A percentile compares a stretch with the other conserved stretches of the same genome.
Evolutionary conservation across 2,113 vertebrate species (phyloP).

Genomic region (Callipepla californica): DNA sequence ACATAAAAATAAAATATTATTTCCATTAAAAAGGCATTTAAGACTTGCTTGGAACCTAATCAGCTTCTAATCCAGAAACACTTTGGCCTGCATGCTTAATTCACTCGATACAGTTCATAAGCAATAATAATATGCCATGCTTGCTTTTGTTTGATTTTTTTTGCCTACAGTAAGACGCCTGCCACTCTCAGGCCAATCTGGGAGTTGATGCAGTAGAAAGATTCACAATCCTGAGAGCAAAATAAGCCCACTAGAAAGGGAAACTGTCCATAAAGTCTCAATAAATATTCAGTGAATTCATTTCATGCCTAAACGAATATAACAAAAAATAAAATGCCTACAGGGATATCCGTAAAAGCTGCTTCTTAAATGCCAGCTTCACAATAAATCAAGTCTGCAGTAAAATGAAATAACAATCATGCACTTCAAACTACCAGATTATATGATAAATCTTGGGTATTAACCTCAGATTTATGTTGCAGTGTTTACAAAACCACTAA

Average conservation of each 20-base stretch:
- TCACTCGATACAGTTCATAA: conserved; percentile 17
- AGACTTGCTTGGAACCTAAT: neutral
- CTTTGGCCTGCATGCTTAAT: neutral
- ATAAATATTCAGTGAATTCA: conserved; percentile 75
- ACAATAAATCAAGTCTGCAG: conserved; percentile 46
- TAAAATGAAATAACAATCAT: conserved; percentile 58
- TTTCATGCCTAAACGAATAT: conserved; percentile 66
- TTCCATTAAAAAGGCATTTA: conserved; percentile 33
- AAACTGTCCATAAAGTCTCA: conserved; percentile 70
- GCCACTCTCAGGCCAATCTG: conserved; percentile 23
- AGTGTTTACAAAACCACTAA: conserved; percentile 30
- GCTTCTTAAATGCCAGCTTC: conserved; percentile 63
- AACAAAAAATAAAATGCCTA: conserved; percentile 27
- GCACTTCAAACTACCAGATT: conserved; percentile 54
- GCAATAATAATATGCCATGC: conserved; percentile 29
- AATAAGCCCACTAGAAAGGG: conserved; percentile 63
- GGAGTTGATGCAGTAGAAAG: conserved; percentile 37
- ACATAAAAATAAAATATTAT: neutral
- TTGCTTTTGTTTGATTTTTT: conserved; percentile 41
- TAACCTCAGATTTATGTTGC: conserved; percentile 53
- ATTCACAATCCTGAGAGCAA: conserved; percentile 49
- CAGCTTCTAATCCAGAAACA: conserved; percentile 34
- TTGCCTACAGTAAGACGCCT: neutral
- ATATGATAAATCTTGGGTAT: conserved; percentile 56
- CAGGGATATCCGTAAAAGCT: conserved; percentile 57